Base-by-base conservation (phyloP, 2,888 invertebrate genomes). In the Pseudeuparius sepicola region DNA sequence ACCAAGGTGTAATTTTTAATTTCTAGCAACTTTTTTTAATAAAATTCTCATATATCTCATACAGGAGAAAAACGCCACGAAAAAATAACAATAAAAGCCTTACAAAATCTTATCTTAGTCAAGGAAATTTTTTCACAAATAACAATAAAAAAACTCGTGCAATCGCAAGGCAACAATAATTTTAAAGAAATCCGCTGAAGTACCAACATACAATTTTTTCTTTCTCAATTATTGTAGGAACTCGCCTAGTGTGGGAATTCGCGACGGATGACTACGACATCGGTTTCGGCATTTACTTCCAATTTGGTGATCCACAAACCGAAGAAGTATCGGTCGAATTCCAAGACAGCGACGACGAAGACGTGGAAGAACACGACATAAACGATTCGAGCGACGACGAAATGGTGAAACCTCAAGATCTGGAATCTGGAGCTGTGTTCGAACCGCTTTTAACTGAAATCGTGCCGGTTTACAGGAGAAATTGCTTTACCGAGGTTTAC, bases 231-330 rank as follows among this genome's bases (percentile, higher is more conserved):
- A n/a, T n/a, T n/a, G n/a, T n/a, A n/a, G n/a, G n/a, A n/a, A n/a
- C n/a, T n/a, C 84, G 88, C 52, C 68, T 99, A 23, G 97, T 93
- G 65, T 98, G 97, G 97, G 98, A 99, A 67, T 99, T 98, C 61
- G 94, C 96, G 9, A 97, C 98, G 0, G 98, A 99, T 60, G 79
- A 81, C 57, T 98, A 94, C 56, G 98, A 99, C 60, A 86, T 99
- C 52, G 74, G 84, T 41, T 99, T 99, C 63, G 98, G 98, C 1
- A 77, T 99, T 30, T 94, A 86, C 62, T 99, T 99, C 61, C 98
- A 98, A 66, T 98, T 96, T 92, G 86, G 83, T 33, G 89, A 89
- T 2, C 75, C 83, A 1, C 81, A 82, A 24, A 84, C 73, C 24
- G 87, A 86, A 48, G 68, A 69, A 50, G 89, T 93, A 3, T 92